Conservation (phyloP, 2,797 vertebrate genomes). For the Steatocranus sp. region DNA sequence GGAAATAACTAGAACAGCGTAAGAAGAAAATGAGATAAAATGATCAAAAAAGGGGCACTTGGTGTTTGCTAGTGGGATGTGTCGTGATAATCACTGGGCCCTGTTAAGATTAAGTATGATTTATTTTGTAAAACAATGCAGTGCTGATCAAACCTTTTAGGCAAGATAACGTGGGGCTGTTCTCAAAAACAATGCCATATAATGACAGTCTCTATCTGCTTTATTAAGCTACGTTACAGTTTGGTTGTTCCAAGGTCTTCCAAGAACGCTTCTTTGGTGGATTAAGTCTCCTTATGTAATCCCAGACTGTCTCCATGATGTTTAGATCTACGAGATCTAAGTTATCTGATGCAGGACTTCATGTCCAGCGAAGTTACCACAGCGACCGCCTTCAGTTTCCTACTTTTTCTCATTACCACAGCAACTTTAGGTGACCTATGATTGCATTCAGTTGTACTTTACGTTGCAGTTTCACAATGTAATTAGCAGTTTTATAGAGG, state of each 20-base stretch:
- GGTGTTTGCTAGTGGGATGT: background rate
- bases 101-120: background rate
- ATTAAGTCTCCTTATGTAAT: background rate
- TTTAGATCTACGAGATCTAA: background rate
- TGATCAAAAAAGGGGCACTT: background rate
- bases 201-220: background rate
- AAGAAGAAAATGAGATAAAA: slow-evolving; percentile 4
- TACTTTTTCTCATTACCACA: background rate
- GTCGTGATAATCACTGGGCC: background rate
- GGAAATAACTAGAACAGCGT: background rate
- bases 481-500: background rate
- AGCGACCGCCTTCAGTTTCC: background rate
- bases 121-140: background rate
- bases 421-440: background rate
- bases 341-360: background rate
- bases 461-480: background rate
- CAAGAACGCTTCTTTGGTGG: background rate
- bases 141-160: background rate
- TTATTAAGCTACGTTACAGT: background rate
- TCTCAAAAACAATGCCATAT: background rate
- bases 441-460: background rate
- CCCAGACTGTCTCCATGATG: background rate
- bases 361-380: rapidly evolving
- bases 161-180: background rate
- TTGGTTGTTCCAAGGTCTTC: background rate